phyloP scores from a whole-genome alignment of 2,888 invertebrate species.

The Sesia bembeciformis region DNA sequence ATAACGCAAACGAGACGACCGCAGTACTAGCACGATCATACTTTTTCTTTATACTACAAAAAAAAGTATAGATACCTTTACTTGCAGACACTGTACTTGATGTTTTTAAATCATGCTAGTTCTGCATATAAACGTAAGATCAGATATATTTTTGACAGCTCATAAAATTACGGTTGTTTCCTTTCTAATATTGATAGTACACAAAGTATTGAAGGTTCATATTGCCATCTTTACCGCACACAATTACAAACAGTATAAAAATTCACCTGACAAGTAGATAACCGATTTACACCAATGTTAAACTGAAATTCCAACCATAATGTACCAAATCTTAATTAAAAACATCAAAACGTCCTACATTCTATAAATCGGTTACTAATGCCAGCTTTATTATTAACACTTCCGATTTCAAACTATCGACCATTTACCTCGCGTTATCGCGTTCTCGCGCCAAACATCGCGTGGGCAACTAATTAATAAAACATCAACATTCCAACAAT shows the following conservation, averaged over 20 bases:
- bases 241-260: conserved; percentile 39
- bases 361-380: not conserved
- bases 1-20: conserved; percentile 46
- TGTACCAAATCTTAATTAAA: not conserved
- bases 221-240: conserved; percentile 19
- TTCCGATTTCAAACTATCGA: no score
- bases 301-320: not conserved
- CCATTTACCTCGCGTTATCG: no score
- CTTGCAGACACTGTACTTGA: not conserved
- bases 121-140: not conserved
- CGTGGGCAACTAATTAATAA: conserved; percentile 9
- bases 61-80: no score
- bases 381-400: not conserved
- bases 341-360: not conserved
- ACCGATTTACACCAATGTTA: conserved; percentile 17
- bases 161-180: no score
- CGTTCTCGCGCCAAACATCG: no score
- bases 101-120: not conserved
- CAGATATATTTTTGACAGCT: not conserved
- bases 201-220: conserved; percentile 5
- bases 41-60: not conserved
- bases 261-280: conserved; percentile 17
- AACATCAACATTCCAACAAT: conserved; percentile 53
- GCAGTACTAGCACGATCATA: conserved; percentile 14
- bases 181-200: no score